These are phyloP conservation scores for Mesochorus sp. DNA, from an alignment of 2,888 invertebrate species.

Conservation along the genomic window DNA sequence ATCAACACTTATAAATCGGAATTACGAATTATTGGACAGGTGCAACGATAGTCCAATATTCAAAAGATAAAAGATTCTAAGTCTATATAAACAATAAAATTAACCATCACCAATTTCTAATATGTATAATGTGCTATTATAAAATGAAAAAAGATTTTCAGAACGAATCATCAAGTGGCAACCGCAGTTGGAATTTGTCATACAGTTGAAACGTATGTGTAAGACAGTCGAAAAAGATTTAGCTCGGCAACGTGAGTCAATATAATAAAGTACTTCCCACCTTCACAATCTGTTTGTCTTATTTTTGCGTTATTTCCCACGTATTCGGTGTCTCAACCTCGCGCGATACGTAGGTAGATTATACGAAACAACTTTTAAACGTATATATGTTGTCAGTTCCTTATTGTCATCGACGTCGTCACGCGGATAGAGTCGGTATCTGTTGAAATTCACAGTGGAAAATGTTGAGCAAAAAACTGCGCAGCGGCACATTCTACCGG, in stretches of 20 bases:
- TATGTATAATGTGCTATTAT: too few relatives aligned
- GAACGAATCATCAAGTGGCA: background rate
- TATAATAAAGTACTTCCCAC: conserved; percentile 25
- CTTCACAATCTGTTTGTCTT: conserved; percentile 2
- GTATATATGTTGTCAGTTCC: conserved; percentile 52
- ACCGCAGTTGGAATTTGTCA: background rate
- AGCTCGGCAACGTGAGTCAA: background rate
- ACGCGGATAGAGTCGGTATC: background rate
- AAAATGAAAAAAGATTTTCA: too few relatives aligned
- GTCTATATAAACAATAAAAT: too few relatives aligned
- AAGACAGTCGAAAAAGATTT: conserved; percentile 1
- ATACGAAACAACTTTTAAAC: conserved; percentile 47
- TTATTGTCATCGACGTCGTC: conserved; percentile 55
- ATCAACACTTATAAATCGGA: background rate
- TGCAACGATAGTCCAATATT: background rate
- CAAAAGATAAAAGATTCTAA: background rate
- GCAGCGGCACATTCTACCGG: conserved; percentile 51
- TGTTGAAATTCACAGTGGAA: conserved; percentile 9
- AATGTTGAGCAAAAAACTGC: conserved; percentile 18
- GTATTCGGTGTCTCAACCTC: conserved; percentile 17
- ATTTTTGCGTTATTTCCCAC: conserved; percentile 5
- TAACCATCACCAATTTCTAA: too few relatives aligned
- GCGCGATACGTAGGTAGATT: conserved; percentile 46
- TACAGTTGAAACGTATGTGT: too few relatives aligned
- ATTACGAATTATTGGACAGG: background rate